Evolutionary conservation across 2,113 vertebrate species (phyloP).

Genomic region (Pandion haliaetus): DNA sequence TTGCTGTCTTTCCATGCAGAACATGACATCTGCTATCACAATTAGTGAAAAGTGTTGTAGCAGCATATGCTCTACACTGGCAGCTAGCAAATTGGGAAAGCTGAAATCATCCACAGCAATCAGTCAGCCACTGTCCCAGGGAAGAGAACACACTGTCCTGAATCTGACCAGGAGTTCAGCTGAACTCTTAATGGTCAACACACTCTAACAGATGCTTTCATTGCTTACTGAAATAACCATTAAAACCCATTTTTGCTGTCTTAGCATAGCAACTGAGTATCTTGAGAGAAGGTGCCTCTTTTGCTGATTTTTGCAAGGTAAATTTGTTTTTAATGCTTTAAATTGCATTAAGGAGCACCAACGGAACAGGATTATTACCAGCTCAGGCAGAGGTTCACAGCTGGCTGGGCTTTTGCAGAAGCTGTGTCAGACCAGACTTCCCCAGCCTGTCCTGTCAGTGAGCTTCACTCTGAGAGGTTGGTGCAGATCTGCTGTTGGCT

Average conservation of each 20-base stretch:
- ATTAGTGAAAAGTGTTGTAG: fast-evolving
- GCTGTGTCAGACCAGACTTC: not conserved
- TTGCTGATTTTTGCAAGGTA: not conserved
- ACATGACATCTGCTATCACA: not conserved
- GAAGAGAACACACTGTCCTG: not conserved
- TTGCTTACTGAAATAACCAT: not conserved
- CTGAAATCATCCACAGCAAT: not conserved
- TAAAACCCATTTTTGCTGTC: not conserved
- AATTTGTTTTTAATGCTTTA: not conserved
- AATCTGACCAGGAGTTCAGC: not conserved
- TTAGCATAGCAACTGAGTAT: not conserved
- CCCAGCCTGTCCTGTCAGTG: not conserved
- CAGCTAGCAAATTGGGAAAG: not conserved
- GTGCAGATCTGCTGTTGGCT: not conserved
- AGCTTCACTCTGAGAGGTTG: fast-evolving
- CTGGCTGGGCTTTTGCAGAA: not conserved
- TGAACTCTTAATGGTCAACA: not conserved
- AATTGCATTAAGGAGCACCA: not conserved
- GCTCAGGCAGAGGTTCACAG: not conserved
- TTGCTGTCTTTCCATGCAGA: not conserved
- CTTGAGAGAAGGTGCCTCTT: not conserved
- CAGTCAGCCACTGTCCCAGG: not conserved
- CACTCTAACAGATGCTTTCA: not conserved
- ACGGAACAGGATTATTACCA: not conserved
- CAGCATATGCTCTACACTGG: fast-evolving